Base-by-base conservation (phyloP, 2,113 vertebrate species). In the Cranoglanis bouderius region DNA sequence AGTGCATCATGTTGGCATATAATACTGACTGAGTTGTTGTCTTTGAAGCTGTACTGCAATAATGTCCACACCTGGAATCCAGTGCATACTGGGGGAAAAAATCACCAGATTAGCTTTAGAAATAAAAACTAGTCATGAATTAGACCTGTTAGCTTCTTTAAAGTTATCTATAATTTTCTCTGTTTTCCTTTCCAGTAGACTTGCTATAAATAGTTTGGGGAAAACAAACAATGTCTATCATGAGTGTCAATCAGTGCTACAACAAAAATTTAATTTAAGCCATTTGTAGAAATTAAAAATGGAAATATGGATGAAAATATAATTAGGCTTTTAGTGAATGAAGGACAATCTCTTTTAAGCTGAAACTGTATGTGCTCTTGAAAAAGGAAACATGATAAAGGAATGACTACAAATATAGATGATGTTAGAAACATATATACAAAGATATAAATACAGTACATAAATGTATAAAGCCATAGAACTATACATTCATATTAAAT, bases 11-110 rank as follows among this genome's bases (percentile, higher is more conserved):
- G 12, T 61, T 53, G 24, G n/a, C 91, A 91, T 51, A 46, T 86
- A 35, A 91, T 63, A 53, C 2, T 88, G 77, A 89, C 86, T 29
- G 83, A 86, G 59, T 38, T 72, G 6, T 77, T 32, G 1, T 75
- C 53, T 14, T 86, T 43, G 35, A 49, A 6, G 1, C 16, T 77
- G 21, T 88, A 72, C 59, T 86, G 46, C 57, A 84, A 53, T 32
- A 72, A 35, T 18, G 46, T 46, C 9, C 67, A 74, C 77, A 89
- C 88, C 0, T 0, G 14, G 46, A 77, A 78, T 61, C 6, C 40
- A 77, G 4, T 35, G n/a, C 46, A 87, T 43, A 55, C 84, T 87
- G 32, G 35, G 13, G 46, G 85, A 29, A 82, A 78, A 88, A 13
- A 29, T n/a, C 12, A 53, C 0, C 14, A 9, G 2, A 49, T 51